Base-by-base conservation (phyloP, 2,888 invertebrate species). In the Acanthosepion pharaonis region DNA sequence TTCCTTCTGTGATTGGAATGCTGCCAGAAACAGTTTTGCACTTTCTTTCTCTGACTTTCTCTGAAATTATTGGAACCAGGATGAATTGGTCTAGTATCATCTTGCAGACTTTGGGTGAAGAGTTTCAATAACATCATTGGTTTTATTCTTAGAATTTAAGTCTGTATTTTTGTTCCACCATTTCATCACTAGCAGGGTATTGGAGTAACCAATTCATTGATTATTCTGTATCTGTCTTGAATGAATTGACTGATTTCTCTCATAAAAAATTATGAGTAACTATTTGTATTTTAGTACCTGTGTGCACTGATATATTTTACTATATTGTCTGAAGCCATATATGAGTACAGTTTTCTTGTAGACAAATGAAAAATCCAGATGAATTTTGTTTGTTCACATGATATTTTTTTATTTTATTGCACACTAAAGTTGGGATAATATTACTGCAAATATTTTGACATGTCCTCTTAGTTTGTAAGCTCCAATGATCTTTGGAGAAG, bases 201-300 rank as follows among this genome's bases (percentile, higher is more conserved):
- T 78, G 6, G 28, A 78, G 78, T 78, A 28, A 78, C 78, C 78
- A 78, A 78, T 78, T 78, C 78, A 78, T 78, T 78, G 78, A 78
- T 78, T 78, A 78, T 78, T 78, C 78, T 78, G 78, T n/a, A 78
- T 78, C 78, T n/a, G 78, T 78, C 78, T 78, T 25, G 78, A n/a
- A 78, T n/a, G 78, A 78, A 78, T 78, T 78, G 78, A 78, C 78
- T 78, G 78, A 78, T 78, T 78, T n/a, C n/a, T 28, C 78, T 78
- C 78, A 25, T 28, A 78, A 78, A n/a, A 78, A n/a, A 18, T 78
- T 78, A 78, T 78, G 78, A 28, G 28, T 78, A 25, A 28, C 78
- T 78, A 78, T 78, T 78, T 78, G 78, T 78, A n/a, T 78, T 78
- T 78, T 78, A 78, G 78, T 78, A 78, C 78, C 78, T 78, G 25